These are phyloP conservation scores for Liodrosophila aerea DNA, from an alignment of 2,888 invertebrate genomes.

Conservation along the genomic window DNA sequence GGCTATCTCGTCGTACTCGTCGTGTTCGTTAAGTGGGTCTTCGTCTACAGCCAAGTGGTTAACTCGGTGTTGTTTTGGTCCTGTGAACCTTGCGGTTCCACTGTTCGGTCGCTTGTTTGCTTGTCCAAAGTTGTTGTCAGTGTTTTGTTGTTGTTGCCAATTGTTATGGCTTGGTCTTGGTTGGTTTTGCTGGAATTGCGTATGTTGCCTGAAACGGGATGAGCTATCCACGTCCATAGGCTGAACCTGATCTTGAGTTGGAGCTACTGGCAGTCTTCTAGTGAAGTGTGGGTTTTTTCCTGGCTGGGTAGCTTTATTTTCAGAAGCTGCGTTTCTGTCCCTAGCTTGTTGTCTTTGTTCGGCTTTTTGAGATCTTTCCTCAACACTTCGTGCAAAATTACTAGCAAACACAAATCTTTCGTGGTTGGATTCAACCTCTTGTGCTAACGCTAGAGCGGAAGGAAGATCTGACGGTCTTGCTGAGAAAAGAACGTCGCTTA, in stretches of 20 bases:
- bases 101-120: too few species aligned
- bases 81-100: conserved; percentile 5
- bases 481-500: background rate
- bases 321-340: background rate
- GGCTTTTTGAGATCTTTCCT: too few species aligned
- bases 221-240: conserved; percentile 3
- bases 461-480: too few species aligned
- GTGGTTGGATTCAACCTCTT: too few species aligned
- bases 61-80: conserved; percentile 3
- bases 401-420: too few species aligned
- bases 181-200: background rate
- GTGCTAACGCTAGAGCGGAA: too few species aligned
- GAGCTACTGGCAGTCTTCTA: background rate
- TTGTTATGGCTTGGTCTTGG: background rate
- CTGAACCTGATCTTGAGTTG: background rate
- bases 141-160: background rate
- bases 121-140: too few species aligned
- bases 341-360: background rate
- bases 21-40: too few species aligned
- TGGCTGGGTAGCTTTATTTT: background rate
- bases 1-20: background rate
- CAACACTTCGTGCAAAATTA: too few species aligned
- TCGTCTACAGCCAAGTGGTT: background rate
- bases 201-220: too few species aligned
- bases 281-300: background rate